Conservation (phyloP, 2,113 vertebrate species). For the Oryctolagus cuniculus region DNA sequence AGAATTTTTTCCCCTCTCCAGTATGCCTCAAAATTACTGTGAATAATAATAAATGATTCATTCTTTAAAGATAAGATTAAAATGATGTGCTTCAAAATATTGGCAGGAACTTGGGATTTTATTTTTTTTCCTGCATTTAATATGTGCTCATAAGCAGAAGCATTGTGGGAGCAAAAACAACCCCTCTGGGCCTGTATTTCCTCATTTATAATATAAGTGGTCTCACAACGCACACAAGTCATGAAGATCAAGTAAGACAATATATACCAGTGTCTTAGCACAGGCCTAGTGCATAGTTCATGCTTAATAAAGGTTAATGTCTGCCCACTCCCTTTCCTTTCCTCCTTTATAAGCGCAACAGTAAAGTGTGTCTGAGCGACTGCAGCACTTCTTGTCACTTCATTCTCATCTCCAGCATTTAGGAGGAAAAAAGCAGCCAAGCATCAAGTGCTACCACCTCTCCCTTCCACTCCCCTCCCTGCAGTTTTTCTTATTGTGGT, state of each 20-base stretch:
- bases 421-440: not conserved
- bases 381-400: not conserved
- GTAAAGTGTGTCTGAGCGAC: not conserved
- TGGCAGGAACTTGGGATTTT: not conserved
- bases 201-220: not conserved
- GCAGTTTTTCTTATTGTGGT: not conserved
- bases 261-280: not conserved
- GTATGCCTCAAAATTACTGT: not conserved
- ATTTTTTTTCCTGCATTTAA: slow-evolving; percentile 6
- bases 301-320: not conserved
- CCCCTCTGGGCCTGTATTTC: not conserved
- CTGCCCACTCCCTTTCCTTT: not conserved
- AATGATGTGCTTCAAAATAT: not conserved
- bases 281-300: not conserved
- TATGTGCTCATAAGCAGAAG: not conserved
- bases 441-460: not conserved
- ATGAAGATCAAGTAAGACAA: not conserved
- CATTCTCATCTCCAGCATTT: not conserved
- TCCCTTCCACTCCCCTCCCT: too few relatives aligned
- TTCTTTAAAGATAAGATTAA: not conserved
- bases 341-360: not conserved
- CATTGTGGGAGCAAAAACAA: not conserved
- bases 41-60: not conserved
- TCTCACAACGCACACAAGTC: not conserved
- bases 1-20: not conserved